These are phyloP conservation scores for Apoda limacodes DNA, from an alignment of 2,888 invertebrate species.

Conservation along the genomic window DNA sequence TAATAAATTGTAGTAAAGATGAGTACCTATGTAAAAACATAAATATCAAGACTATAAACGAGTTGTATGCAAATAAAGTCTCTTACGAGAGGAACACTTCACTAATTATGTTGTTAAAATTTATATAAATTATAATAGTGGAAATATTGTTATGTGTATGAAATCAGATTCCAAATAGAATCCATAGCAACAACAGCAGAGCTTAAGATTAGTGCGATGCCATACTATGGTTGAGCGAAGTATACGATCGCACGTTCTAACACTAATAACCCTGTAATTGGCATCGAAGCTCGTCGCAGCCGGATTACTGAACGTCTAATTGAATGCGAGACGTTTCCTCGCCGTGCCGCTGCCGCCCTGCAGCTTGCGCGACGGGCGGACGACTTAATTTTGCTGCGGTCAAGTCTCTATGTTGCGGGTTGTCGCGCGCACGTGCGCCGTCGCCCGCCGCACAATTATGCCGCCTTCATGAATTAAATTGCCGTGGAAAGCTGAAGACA, in stretches of 20 bases:
- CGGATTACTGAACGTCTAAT: conserved; percentile 69
- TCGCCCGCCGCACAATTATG: conserved; percentile 47
- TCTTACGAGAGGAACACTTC: no score
- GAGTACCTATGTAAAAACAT: no score
- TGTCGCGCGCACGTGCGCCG: conserved; percentile 51
- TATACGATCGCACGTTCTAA: conserved; percentile 39
- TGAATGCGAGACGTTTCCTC: conserved; percentile 62
- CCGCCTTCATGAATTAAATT: conserved; percentile 56
- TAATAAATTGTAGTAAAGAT: no score
- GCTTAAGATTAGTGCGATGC: no score
- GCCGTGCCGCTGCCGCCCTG: conserved; percentile 29
- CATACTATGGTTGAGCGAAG: conserved; percentile 34
- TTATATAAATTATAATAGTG: no score
- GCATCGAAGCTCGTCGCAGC: conserved; percentile 67
- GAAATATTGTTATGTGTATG: no score
- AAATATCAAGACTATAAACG: no score
- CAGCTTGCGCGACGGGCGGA: conserved; percentile 29
- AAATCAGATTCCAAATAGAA: not conserved
- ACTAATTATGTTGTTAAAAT: no score
- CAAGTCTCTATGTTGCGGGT: conserved; percentile 56
- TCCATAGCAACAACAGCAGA: not conserved
- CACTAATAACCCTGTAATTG: conserved; percentile 69
- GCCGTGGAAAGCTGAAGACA: conserved; percentile 31
- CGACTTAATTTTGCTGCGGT: conserved; percentile 58
- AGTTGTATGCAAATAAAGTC: no score